These are phyloP conservation scores for Halcyon smyrnensis DNA, from an alignment of 2,797 vertebrate species.

Conservation along the genomic window DNA sequence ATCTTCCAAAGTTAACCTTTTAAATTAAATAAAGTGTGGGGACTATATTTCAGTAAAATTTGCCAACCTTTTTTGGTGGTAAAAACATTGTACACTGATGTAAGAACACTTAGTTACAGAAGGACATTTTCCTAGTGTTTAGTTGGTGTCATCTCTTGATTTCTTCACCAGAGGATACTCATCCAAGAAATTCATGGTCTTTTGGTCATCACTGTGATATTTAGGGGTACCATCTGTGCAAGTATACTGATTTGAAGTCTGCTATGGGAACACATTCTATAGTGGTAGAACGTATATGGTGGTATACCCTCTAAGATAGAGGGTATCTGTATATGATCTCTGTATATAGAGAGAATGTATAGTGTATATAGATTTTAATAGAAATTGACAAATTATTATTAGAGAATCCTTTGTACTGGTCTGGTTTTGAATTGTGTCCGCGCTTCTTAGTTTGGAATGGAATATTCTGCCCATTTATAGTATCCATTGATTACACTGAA, in stretches of 20 bases:
- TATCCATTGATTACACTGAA: not conserved
- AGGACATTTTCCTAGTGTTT: not conserved
- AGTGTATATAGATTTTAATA: not conserved
- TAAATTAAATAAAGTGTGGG: not conserved
- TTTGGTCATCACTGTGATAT: not conserved
- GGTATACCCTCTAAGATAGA: not conserved
- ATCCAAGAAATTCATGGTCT: not conserved
- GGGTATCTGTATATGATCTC: not conserved
- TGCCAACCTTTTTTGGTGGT: not conserved
- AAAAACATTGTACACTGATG: not conserved
- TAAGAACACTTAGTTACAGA: not conserved
- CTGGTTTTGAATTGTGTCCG: not conserved
- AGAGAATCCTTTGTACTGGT: not conserved
- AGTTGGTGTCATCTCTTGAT: not conserved
- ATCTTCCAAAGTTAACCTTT: not conserved
- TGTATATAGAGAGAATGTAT: not conserved
- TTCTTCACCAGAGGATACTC: not conserved
- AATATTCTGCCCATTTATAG: not conserved
- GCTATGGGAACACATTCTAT: not conserved
- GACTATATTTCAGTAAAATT: not conserved
- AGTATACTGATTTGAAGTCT: not conserved
- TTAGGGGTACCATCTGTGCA: not conserved
- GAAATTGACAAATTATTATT: not conserved
- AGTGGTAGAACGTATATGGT: not conserved
- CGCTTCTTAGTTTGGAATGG: not conserved